Conservation (phyloP, 2,113 vertebrate genomes). For the Callorhinus ursinus region DNA sequence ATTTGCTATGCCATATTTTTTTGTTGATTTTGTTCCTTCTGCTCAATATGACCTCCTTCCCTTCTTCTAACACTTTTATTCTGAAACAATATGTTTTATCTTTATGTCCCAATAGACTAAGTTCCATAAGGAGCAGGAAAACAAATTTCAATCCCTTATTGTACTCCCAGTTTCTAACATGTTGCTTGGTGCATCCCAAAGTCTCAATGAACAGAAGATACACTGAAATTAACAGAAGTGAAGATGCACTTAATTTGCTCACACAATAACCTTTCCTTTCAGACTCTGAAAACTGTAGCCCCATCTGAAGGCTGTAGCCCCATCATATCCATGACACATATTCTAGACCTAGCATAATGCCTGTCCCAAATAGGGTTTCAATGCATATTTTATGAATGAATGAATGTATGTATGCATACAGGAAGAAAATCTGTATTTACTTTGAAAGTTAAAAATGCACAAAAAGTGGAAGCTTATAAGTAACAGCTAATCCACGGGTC, state of each 20-base stretch:
- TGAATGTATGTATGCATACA: too few relatives aligned
- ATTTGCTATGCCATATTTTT: background rate
- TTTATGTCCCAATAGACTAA: background rate
- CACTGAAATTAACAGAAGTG: accelerated
- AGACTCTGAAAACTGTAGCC: background rate
- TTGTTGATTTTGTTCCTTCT: background rate
- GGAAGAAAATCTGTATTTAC: background rate
- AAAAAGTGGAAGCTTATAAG: background rate
- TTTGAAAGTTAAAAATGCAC: background rate
- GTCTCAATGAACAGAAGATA: background rate
- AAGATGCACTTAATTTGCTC: background rate
- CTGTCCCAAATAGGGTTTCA: background rate
- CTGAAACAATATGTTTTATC: background rate
- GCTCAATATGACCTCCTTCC: background rate
- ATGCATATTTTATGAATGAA: background rate
- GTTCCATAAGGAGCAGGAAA: background rate
- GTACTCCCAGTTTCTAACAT: background rate
- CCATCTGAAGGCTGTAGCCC: accelerated
- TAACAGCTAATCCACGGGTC: background rate
- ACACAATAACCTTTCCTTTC: background rate
- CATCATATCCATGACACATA: background rate
- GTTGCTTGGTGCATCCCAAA: background rate
- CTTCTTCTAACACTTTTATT: background rate
- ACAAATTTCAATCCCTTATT: background rate
- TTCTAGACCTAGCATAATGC: background rate